A percentile compares a stretch with the other conserved stretches of the same genome.
Evolutionary conservation across 2,888 invertebrate species (phyloP).

Genomic region (Periphyllus acericola): DNA sequence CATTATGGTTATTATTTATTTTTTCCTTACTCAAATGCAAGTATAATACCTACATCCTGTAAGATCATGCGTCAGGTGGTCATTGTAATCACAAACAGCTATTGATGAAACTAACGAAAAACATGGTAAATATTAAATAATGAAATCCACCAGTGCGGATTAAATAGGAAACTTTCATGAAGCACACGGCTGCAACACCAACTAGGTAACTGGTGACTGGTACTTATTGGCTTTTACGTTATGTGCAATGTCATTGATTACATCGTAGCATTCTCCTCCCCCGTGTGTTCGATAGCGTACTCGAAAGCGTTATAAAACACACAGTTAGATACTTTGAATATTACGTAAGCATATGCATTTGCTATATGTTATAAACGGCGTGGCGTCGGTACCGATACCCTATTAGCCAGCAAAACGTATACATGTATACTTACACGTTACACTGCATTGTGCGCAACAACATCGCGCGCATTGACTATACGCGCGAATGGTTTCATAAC

Average conservation of each 20-base stretch:
- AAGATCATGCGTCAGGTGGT: too few relatives aligned
- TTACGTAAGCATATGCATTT: neutral
- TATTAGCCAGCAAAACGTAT: neutral
- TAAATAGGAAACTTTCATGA: neutral
- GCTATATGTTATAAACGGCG: neutral
- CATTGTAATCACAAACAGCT: too few relatives aligned
- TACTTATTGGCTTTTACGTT: conserved; percentile 6
- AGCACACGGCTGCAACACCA: neutral
- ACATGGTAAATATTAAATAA: too few relatives aligned
- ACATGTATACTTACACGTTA: neutral
- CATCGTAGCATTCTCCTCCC: neutral
- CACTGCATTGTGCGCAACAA: neutral
- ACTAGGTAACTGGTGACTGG: neutral
- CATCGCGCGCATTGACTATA: neutral
- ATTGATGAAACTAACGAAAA: too few relatives aligned
- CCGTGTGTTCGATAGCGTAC: neutral
- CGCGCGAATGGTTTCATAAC: neutral
- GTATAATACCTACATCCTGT: too few relatives aligned
- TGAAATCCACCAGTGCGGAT: too few relatives aligned
- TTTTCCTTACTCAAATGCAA: neutral
- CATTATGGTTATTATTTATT: neutral
- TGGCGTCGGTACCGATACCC: neutral
- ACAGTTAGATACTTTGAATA: neutral
- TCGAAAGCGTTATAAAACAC: conserved; percentile 27
- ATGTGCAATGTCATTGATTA: neutral